Evolutionary conservation across 1,140 invertebrate genomes (phyloP), one percentile per base, ranked within the genome.

Genomic region (Tetraneura akinire): DNA sequence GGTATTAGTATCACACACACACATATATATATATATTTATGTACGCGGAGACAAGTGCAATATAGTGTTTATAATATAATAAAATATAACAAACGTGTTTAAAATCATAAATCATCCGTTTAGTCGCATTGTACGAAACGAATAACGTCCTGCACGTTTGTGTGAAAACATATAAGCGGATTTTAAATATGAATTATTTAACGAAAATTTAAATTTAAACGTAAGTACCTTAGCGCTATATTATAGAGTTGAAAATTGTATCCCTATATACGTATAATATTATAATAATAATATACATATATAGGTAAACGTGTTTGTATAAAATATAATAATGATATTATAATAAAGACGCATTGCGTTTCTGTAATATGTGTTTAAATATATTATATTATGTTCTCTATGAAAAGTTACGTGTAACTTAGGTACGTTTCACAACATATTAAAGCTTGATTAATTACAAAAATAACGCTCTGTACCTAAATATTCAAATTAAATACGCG

Each of bases 101-200:
- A 3, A 68, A 68, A 45, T 45, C 21, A 45, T 68, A 45, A 68
- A 68, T 68, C 64, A 68, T 1, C 62, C 29, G 37, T 64, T 64
- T 64, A 64, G 64, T 23, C 37, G 11, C 21, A n/a, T n/a, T 8
- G 26, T 64, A 8, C 21, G 21, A 45, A 45, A 68, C 45, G 9
- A 23, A 45, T n/a, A 66, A 66, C 62, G 62, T 66, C 62, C 62
- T 23, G 8, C 32, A n/a, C 62, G 37, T 42, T 21, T 42, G 37
- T 42, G 37, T 66, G 32, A 66, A 66, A 68, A 68, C 64, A 45
- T 68, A 66, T 68, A 66, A 66, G 62, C 37, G 62, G 62, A 66
- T 66, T 68, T 68, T 45, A 68, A 45, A 68, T 21, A 68, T 68
- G 64, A 68, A 68, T 45, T 68, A 68, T 68, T 45, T 3, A 16